A percentile compares a stretch with the other conserved stretches of the same genome.
Evolutionary conservation across 1,140 invertebrate genomes (phyloP).

Genomic region (Rhyzopertha dominica): DNA sequence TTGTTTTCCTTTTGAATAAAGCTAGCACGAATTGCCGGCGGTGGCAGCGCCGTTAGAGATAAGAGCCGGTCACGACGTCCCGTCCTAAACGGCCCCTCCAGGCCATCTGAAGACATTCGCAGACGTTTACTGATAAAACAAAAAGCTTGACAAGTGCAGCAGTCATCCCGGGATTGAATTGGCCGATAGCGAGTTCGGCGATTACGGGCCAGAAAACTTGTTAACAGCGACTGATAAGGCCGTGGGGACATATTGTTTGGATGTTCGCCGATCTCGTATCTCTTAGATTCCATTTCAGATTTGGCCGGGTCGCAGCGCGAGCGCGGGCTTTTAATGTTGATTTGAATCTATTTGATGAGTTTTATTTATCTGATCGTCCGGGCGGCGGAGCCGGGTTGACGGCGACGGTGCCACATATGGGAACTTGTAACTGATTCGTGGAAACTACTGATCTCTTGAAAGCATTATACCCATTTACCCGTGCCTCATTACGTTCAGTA

Average conservation of each 20-base stretch:
- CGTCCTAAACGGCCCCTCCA: too few relatives aligned
- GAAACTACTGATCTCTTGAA: too few relatives aligned
- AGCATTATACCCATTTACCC: too few relatives aligned
- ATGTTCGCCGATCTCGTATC: conserved; percentile 39
- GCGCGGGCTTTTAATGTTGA: conserved; percentile 41
- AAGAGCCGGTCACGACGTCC: too few relatives aligned
- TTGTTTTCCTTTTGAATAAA: too few relatives aligned
- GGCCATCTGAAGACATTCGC: conserved; percentile 23
- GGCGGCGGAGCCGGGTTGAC: too few relatives aligned
- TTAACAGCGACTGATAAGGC: conserved; percentile 43
- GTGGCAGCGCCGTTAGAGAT: too few relatives aligned
- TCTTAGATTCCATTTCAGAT: conserved; percentile 42
- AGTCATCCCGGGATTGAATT: conserved; percentile 31
- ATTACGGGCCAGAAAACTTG: conserved; percentile 44
- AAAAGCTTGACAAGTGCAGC: conserved; percentile 36
- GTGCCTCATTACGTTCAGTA: too few relatives aligned
- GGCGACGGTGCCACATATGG: too few relatives aligned
- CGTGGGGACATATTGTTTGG: conserved; percentile 45
- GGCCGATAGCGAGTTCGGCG: conserved; percentile 33
- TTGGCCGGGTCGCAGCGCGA: conserved; percentile 21
- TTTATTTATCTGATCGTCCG: conserved; percentile 43
- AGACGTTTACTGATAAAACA: conserved; percentile 36
- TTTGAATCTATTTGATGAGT: conserved; percentile 44
- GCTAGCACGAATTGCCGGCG: too few relatives aligned
- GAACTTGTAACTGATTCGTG: too few relatives aligned